Evolutionary conservation across 1,140 invertebrate genomes (phyloP).

Genomic region (Myzus persicae): DNA sequence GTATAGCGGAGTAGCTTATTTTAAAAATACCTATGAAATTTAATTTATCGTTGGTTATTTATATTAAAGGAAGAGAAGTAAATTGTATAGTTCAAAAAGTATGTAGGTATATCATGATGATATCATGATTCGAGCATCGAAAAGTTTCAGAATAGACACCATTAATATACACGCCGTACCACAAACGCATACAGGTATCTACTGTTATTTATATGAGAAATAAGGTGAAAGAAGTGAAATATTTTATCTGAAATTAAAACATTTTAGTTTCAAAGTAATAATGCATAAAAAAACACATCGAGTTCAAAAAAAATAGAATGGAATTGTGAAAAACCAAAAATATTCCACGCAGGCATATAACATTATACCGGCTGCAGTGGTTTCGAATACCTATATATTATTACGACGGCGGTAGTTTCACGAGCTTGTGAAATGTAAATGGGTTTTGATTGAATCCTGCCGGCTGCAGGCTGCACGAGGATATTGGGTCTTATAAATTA

Average conservation of each 20-base stretch:
- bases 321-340: too few species aligned
- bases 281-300: not conserved
- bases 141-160: not conserved
- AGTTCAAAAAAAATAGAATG: not conserved
- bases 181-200: not conserved
- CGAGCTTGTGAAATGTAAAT: not conserved
- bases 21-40: not conserved
- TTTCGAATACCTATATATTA: not conserved
- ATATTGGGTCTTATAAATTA: not conserved
- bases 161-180: not conserved
- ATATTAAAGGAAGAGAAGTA: not conserved
- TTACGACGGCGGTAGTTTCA: not conserved
- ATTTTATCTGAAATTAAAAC: not conserved
- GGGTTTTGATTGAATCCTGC: not conserved
- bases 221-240: not conserved
- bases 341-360: too few species aligned
- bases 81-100: not conserved
- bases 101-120: not conserved
- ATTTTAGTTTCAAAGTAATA: not conserved
- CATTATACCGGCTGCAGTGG: not conserved
- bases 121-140: not conserved
- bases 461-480: not conserved
- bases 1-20: not conserved
- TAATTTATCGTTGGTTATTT: not conserved
- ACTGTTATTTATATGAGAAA: not conserved